Base-by-base conservation (phyloP, 1,140 invertebrate genomes). In the Asbolus verrucosus region DNA sequence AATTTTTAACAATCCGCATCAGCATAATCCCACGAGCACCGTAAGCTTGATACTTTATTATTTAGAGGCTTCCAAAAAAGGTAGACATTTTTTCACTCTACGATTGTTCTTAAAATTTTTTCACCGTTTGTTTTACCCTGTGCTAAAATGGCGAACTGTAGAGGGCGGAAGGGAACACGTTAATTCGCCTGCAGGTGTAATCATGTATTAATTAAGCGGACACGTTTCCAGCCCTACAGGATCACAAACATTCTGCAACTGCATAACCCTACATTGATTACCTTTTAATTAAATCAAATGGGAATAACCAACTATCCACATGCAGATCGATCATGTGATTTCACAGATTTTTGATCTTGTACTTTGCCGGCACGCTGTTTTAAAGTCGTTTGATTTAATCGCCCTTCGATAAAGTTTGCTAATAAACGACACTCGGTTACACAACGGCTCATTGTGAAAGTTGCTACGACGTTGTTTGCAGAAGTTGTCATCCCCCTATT, bases 141-240 rank as follows among this genome's bases (percentile, higher is more conserved):
- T 27, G 24, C 24, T 3, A 27, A 27, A 27, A 36, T 36, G 6
- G 3, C 33, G 33, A 30, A 4, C 27, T 30, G 27, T 6, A 6
- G 15, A 2, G n/a, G 6, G 41, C 41, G 46, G 19, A 54, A 21
- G 18, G 46, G n/a, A 11, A 2, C 19, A 14, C 46, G 46, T 54
- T 54, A 54, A 54, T 54, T 62, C 59, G 54, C 68, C 67, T 73
- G 63, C 67, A 73, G 71, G 71, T 73, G 71, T 73, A 73, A 73
- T 73, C 71, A 73, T 73, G 71, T 70, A 73, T 73, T 73, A 73
- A 73, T 73, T 73, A 73, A 73, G 62, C 71, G 62, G 71, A 67
- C 71, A 73, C 67, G 71, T 41, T 61, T 33, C 21, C 50, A 16
- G 21, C 21, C 33, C 62, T 60, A 31, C 54, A 60, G 63, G 71